A percentile compares a stretch with the other conserved stretches of the same genome.
phyloP scores from a whole-genome alignment of 2,113 vertebrate species.

The Anguilla rostrata region DNA sequence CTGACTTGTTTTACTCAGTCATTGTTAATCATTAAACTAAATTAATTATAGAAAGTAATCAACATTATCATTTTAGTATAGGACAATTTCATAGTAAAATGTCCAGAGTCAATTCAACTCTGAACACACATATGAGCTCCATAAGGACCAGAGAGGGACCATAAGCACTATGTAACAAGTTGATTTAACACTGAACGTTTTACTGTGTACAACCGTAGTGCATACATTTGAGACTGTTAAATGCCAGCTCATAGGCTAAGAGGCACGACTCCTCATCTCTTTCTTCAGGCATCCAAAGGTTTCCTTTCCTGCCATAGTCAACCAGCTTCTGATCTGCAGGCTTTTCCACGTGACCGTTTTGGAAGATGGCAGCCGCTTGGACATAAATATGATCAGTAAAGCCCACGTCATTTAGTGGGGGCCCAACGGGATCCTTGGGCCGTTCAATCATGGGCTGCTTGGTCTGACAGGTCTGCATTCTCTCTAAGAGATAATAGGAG shows the following conservation, averaged over 20 bases:
- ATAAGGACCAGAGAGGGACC: too few species aligned
- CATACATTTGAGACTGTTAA: constrained; percentile 89
- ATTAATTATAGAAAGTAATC: not conserved
- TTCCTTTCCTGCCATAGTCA: constrained; percentile 64
- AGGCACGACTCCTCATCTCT: constrained; percentile 65
- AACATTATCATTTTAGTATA: too few species aligned
- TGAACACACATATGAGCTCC: too few species aligned
- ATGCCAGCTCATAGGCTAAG: constrained; percentile 77
- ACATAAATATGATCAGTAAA: constrained; percentile 74
- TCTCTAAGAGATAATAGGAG: not conserved
- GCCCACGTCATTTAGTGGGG: constrained; percentile 49
- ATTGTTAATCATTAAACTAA: not conserved
- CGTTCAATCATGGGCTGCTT: not conserved
- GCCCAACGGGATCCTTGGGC: constrained; percentile 21
- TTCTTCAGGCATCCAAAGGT: constrained; percentile 36
- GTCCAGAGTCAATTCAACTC: too few species aligned
- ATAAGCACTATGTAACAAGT: too few species aligned
- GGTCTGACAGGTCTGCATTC: not conserved
- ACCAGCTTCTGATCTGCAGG: constrained; percentile 61
- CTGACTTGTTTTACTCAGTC: not conserved
- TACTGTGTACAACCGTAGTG: constrained; percentile 26
- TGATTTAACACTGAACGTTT: too few species aligned
- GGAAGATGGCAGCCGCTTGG: constrained; percentile 82
- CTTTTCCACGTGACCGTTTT: constrained; percentile 71
- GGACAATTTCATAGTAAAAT: too few species aligned